These are phyloP conservation scores for Pteruthius melanotis DNA, from an alignment of 2,113 vertebrate species.

Conservation along the genomic window DNA sequence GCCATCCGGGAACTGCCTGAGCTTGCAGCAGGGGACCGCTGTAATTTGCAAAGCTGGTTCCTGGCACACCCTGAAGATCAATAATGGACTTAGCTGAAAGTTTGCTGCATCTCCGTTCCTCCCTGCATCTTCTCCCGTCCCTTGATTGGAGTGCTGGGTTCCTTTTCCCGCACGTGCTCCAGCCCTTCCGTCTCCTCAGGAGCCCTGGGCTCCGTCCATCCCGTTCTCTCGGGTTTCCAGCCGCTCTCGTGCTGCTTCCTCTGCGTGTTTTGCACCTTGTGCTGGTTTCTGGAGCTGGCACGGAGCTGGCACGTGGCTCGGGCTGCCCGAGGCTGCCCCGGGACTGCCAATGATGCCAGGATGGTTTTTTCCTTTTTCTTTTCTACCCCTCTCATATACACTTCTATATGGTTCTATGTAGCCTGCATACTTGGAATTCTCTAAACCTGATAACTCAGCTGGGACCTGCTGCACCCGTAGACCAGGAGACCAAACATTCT, in stretches of 20 bases:
- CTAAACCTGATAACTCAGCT: too few species aligned
- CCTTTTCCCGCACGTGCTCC: background rate
- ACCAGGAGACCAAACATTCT: too few species aligned
- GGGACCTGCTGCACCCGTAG: too few species aligned
- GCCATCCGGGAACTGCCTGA: background rate
- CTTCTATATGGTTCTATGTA: too few species aligned
- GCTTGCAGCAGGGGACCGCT: background rate
- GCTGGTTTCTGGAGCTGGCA: background rate
- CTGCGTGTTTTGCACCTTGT: background rate
- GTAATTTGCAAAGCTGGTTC: conserved; percentile 44
- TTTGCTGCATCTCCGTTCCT: conserved; percentile 18
- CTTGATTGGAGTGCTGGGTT: background rate
- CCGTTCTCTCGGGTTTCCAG: background rate
- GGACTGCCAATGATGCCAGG: too few species aligned
- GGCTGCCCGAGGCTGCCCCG: background rate
- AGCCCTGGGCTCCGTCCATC: background rate
- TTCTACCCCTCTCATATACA: too few species aligned
- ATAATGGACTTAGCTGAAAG: conserved; percentile 60
- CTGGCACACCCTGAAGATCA: conserved; percentile 57
- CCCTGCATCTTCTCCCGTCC: background rate
- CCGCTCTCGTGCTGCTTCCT: background rate
- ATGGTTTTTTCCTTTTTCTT: too few species aligned
- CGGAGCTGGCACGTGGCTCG: accelerated
- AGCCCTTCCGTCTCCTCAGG: background rate
- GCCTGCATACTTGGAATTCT: too few species aligned